Base-by-base conservation (phyloP, 2,113 vertebrate species). In the Desmodus rotundus region DNA sequence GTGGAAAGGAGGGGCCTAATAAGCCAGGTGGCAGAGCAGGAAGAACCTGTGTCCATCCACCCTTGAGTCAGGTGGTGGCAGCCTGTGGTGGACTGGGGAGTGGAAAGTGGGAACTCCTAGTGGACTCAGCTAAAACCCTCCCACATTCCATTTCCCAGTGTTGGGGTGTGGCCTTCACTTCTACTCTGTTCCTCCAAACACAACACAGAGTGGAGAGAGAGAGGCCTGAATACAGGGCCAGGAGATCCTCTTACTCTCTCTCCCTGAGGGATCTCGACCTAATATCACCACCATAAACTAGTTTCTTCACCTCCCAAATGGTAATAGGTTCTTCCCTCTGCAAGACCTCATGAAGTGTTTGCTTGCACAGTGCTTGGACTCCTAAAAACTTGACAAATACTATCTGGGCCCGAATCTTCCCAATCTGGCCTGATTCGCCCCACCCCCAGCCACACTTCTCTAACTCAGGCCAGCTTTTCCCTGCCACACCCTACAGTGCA, bases 371-470 rank as follows among this genome's bases (percentile, higher is more conserved):
- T 47, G 47, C 13, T 52, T 38, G 43, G 52, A 68, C 72, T 96
- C 41, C 77, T 33, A 52, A 41, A 63, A 88, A 36, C 33, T 26
- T 88, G 83, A 74, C 61, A 28, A 36, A 63, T 5, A 33, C 36
- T 36, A 43, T 26, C 17, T 28, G 61, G 70, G 31, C 50, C 19
- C 41, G 76, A 56, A 33, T 24, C 36, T 70, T 91, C 24, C 17
- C 1, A 6, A 41, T 63, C 17, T 0, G 1, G 36, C 33, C 36
- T 2, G 17, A 3, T 33, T 24, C 4, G 2, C 22, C 41, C 19
- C 10, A 85, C 31, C 24, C 19, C 10, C 50, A 31, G 8, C 24
- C 16, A 58, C 15, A 43, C 38, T 76, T 68, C 61, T 77, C 68
- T 72, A 38, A 47, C 36, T 81, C 61, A 17, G 68, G 50, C 61